phyloP scores from a whole-genome alignment of 2,797 vertebrate species.

The Distichodus sexfasciatus region DNA sequence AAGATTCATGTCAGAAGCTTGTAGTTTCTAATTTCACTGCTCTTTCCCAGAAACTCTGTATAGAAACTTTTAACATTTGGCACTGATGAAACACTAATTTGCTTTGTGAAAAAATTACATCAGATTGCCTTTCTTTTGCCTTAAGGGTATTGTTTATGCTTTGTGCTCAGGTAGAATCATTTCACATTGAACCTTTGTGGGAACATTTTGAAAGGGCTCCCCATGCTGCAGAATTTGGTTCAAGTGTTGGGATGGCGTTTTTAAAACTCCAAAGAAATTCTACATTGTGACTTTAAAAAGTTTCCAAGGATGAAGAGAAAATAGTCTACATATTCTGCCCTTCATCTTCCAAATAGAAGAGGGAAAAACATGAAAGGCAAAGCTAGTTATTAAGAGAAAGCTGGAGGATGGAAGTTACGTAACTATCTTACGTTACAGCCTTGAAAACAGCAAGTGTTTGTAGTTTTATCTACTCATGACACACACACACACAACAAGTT shows the following conservation, averaged over 20 bases:
- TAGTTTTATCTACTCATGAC: neutral
- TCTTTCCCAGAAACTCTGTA: neutral
- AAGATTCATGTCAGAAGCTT: constrained; percentile 18
- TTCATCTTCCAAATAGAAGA: neutral
- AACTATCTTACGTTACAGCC: neutral
- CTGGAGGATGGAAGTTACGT: neutral
- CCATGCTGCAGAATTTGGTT: neutral
- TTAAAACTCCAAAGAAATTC: neutral
- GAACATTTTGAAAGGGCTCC: too few relatives aligned
- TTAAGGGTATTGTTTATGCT: neutral
- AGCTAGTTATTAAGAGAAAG: neutral
- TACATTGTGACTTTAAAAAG: neutral
- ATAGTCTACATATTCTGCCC: neutral
- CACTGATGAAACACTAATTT: neutral
- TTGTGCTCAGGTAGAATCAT: too few relatives aligned
- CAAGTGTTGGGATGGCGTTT: neutral
- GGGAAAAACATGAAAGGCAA: neutral
- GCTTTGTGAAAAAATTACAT: neutral
- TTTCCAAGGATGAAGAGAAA: neutral
- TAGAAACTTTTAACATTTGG: neutral
- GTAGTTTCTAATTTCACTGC: neutral
- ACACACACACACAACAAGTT: neutral
- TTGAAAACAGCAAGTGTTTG: neutral
- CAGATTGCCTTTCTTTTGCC: neutral
- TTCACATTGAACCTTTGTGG: too few relatives aligned